phyloP scores from a whole-genome alignment of 2,113 vertebrate genomes.

The Lanius collurio region DNA sequence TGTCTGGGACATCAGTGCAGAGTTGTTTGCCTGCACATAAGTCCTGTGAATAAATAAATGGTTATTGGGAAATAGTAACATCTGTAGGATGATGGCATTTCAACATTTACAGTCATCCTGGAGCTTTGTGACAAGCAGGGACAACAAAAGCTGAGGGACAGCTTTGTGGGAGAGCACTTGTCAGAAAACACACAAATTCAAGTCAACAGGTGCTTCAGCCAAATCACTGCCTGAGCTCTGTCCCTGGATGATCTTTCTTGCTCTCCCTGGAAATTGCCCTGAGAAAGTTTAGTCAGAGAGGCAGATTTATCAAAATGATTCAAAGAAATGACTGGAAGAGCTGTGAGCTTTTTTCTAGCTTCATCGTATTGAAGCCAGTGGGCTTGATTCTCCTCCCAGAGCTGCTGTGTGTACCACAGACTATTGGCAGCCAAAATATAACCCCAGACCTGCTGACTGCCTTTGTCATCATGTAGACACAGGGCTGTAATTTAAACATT shows the following conservation, averaged over 20 bases:
- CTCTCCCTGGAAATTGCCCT: neutral
- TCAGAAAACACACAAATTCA: neutral
- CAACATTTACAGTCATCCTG: neutral
- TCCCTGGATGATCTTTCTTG: neutral
- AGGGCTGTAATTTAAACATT: neutral
- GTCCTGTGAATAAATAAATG: neutral
- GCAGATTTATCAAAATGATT: neutral
- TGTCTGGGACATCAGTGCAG: neutral
- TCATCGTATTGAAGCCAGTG: neutral
- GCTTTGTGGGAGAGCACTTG: neutral
- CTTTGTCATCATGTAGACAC: neutral
- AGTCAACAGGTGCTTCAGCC: neutral
- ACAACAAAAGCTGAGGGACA: neutral
- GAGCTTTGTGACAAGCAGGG: neutral
- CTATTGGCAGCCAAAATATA: neutral
- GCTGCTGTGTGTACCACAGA: rapidly evolving
- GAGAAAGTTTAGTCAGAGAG: conserved; percentile 10
- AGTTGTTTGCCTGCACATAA: neutral
- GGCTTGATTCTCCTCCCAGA: neutral
- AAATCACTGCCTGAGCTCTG: neutral
- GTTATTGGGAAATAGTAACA: neutral
- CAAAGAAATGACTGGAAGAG: neutral
- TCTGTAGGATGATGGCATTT: neutral
- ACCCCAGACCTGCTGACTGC: neutral
- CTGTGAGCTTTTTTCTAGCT: neutral